phyloP scores from a whole-genome alignment of 2,888 invertebrate species.

The Cabera pusaria region DNA sequence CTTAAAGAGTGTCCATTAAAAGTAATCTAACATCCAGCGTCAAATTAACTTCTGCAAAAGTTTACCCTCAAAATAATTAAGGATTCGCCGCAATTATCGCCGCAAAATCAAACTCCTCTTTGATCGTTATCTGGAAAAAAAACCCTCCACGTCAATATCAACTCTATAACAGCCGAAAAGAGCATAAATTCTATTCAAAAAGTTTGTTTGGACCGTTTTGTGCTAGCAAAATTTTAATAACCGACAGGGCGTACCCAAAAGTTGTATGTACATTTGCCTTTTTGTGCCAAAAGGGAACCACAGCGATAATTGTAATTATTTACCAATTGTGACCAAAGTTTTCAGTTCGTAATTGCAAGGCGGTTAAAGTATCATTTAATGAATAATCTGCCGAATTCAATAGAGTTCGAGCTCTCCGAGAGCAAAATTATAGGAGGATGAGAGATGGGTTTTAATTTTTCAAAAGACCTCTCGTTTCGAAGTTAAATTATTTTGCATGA shows the following conservation, averaged over 20 bases:
- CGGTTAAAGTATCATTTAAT: slow-evolving; percentile 75
- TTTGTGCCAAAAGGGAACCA: slow-evolving; percentile 74
- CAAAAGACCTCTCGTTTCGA: slow-evolving; percentile 56
- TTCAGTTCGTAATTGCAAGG: slow-evolving; percentile 68
- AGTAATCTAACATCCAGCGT: slow-evolving; percentile 73
- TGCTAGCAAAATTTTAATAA: slow-evolving; percentile 74
- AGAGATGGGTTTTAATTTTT: slow-evolving; percentile 61
- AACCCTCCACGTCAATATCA: slow-evolving; percentile 43
- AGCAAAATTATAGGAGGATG: slow-evolving; percentile 54
- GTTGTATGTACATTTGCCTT: slow-evolving; percentile 74
- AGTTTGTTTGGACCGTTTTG: slow-evolving; percentile 51
- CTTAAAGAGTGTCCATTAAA: slow-evolving; percentile 80
- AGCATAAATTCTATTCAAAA: slow-evolving; percentile 45
- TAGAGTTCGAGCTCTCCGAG: slow-evolving; percentile 49
- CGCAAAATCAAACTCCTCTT: slow-evolving; percentile 80
- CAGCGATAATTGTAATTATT: slow-evolving; percentile 81
- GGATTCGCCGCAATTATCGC: slow-evolving; percentile 82
- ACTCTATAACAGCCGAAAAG: slow-evolving; percentile 46
- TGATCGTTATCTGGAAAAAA: slow-evolving; percentile 68
- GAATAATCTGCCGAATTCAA: slow-evolving; percentile 67
- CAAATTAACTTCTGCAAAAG: slow-evolving; percentile 79
- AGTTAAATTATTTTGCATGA: slow-evolving; percentile 75
- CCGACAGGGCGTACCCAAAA: slow-evolving; percentile 65
- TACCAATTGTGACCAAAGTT: slow-evolving; percentile 78
- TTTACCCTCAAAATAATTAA: slow-evolving; percentile 84